Percentiles rank a stretch among this genome's conserved stretches.
phyloP scores from a whole-genome alignment of 2,113 vertebrate species.

The Archocentrus centrarchus region DNA sequence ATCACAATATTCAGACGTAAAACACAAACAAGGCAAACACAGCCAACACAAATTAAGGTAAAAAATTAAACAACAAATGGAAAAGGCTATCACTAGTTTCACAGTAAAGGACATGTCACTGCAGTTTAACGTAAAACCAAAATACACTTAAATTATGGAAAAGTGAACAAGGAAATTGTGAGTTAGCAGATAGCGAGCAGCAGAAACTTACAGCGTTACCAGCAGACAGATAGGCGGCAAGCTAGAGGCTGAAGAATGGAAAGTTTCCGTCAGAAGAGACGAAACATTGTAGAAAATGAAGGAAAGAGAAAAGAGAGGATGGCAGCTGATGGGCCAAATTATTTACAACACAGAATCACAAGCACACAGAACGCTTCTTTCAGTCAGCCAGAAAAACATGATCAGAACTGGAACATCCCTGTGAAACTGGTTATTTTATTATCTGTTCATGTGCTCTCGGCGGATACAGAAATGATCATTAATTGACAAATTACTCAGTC shows the following conservation, averaged over 20 bases:
- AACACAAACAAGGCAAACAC: too few relatives aligned
- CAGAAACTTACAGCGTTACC: conserved; percentile 66
- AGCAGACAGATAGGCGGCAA: conserved; percentile 63
- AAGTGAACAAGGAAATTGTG: not conserved
- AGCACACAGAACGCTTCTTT: not conserved
- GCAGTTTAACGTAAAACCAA: not conserved
- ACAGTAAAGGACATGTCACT: not conserved
- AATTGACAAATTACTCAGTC: not conserved
- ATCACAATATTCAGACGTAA: too few relatives aligned
- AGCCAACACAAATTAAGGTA: not conserved
- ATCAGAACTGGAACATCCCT: not conserved
- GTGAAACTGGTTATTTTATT: not conserved
- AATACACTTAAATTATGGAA: not conserved
- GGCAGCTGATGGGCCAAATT: not conserved
- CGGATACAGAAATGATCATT: not conserved
- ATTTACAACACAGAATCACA: not conserved
- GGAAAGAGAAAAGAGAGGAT: not conserved
- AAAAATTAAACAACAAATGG: not conserved
- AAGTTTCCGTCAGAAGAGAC: conserved; percentile 64
- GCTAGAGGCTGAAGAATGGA: conserved; percentile 55
- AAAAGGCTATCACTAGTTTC: not conserved
- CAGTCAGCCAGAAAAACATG: not conserved
- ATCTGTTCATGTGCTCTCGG: not conserved
- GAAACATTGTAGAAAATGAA: conserved; percentile 35
- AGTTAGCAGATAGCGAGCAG: conserved; percentile 20